Base-by-base conservation (phyloP, 2,113 vertebrate species). In the Carettochelys insculpta region DNA sequence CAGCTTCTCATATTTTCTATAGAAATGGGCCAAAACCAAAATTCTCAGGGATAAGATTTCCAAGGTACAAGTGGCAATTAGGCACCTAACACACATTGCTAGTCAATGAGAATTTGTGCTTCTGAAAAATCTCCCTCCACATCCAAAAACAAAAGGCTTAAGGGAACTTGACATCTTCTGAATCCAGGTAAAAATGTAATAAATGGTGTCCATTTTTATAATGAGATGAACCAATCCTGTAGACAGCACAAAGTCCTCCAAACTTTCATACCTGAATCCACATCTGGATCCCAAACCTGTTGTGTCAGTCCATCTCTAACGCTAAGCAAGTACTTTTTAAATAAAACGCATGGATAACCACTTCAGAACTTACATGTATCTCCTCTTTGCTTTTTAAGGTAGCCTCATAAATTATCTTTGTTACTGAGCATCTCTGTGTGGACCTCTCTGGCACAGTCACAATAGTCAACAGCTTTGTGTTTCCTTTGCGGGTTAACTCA, bases 281-380 rank as follows among this genome's bases (percentile, higher is more conserved):
- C 68, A 94, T 92, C 89, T n/a, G 25, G 29, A 83, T 92, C 68
- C 51, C 87, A 78, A 76, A 86, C 38, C 41, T 82, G 76, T 61
- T 89, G 31, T 61, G 86, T 88, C 81, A 94, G 87, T 48, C 93
- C 34, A 71, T 52, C 79, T 68, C 83, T 82, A 77, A 61, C 78
- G 20, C 73, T 85, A 90, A 93, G 77, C 19, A 45, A 92, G 14
- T 58, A 53, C 27, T 51, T 87, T 95, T 88, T 80, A 71, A 50
- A 80, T 58, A 92, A 83, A 93, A 73, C n/a, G 79, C 29, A 83
- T 93, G 86, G 43, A 38, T 90, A 95, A 88, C 75, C 83, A 34
- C 19, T 50, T 82, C 25, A 76, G 45, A 92, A 82, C 12, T 79
- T 87, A 84, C 92, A 80, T 14, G 14, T 80, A 38, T 38, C 34